Evolutionary conservation across 2,888 invertebrate species (phyloP).

Genomic region (Plebejus anna): DNA sequence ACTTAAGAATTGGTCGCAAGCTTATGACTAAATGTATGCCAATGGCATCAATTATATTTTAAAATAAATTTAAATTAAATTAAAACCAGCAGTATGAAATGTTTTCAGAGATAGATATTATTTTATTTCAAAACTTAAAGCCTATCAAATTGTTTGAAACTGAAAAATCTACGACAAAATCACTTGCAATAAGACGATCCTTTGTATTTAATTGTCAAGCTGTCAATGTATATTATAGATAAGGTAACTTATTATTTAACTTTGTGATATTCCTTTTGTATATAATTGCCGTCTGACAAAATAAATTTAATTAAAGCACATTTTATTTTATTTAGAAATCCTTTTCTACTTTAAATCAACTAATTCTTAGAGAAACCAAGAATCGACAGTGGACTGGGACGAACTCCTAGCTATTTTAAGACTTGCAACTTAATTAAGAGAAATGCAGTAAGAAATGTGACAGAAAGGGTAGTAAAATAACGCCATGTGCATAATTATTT

Average conservation of each 20-base stretch:
- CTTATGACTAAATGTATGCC: no score
- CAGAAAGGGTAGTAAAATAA: no score
- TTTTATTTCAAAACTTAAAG: background rate
- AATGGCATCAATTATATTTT: background rate
- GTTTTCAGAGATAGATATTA: background rate
- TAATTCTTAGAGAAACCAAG: background rate
- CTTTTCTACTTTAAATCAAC: background rate
- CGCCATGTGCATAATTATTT: no score
- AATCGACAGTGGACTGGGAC: background rate
- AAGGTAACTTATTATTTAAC: background rate
- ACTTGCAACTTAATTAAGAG: background rate
- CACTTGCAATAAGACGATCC: background rate
- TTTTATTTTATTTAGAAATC: background rate
- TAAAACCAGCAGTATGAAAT: background rate
- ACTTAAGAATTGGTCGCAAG: background rate
- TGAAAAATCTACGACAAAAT: background rate
- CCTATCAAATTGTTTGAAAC: background rate
- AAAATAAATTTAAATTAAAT: no score
- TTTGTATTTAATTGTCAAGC: slow-evolving; percentile 6
- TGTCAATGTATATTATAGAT: slow-evolving; percentile 10
- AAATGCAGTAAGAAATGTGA: background rate
- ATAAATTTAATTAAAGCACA: slow-evolving; percentile 12
- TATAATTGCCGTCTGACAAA: slow-evolving; percentile 23
- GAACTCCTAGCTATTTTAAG: background rate
- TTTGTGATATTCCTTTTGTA: slow-evolving; percentile 28